These are phyloP conservation scores for Leiothrix lutea DNA, from an alignment of 2,113 vertebrate genomes.

Conservation along the genomic window DNA sequence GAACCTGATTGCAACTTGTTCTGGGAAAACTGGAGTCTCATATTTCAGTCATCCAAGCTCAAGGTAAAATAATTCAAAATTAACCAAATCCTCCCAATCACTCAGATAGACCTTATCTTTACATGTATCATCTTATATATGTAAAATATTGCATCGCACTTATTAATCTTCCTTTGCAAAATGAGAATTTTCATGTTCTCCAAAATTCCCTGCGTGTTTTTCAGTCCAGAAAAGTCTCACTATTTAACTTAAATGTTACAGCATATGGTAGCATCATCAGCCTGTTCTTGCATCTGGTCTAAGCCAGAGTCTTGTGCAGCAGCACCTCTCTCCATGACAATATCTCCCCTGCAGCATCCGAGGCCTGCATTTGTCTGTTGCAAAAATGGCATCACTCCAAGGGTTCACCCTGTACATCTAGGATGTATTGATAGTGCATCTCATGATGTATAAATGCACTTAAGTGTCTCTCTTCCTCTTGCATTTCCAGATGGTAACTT, in stretches of 20 bases:
- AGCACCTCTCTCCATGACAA: neutral
- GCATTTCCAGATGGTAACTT: neutral
- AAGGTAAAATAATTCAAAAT: neutral
- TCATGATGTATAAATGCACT: neutral
- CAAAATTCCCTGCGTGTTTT: neutral
- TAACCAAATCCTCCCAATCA: neutral
- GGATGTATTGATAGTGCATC: neutral
- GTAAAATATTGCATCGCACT: neutral
- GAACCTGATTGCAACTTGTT: neutral
- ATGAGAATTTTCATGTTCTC: neutral
- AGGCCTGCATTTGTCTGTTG: neutral
- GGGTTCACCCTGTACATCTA: neutral
- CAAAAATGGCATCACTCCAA: neutral
- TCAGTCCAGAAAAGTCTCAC: neutral
- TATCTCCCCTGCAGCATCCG: neutral
- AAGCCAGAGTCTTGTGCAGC: neutral
- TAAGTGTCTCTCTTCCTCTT: neutral
- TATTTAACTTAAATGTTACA: neutral
- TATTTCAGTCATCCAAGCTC: neutral
- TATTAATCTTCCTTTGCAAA: neutral
- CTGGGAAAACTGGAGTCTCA: neutral
- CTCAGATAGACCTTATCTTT: neutral
- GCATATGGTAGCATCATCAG: neutral
- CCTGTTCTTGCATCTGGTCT: neutral
- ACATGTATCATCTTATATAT: neutral